These are phyloP conservation scores for Drosophila bunnanda DNA, from an alignment of 2,888 invertebrate species.

Conservation along the genomic window DNA sequence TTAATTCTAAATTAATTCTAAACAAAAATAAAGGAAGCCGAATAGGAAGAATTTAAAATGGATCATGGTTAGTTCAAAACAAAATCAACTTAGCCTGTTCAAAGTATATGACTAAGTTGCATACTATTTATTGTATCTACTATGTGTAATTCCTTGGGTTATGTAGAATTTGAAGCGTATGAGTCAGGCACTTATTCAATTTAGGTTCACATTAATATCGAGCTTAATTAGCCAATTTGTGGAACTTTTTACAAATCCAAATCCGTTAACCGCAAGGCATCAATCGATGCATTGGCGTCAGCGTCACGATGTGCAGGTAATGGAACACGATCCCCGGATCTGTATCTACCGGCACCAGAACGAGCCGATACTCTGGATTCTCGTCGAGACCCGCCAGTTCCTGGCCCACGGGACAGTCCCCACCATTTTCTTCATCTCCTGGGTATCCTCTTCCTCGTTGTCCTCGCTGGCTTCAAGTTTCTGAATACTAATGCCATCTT, in stretches of 20 bases:
- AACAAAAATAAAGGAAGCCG: too few species aligned
- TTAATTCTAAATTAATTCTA: too few species aligned
- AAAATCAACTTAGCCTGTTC: too few species aligned
- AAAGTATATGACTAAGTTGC: neutral
- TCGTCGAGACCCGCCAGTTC: neutral
- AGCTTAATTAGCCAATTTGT: constrained; percentile 3
- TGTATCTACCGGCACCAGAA: constrained; percentile 18
- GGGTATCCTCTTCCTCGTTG: neutral
- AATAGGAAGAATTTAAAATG: neutral
- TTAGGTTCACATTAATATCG: constrained; percentile 8
- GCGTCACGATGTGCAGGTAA: neutral
- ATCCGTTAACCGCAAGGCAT: constrained; percentile 36
- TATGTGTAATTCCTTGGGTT: neutral
- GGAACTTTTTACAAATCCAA: constrained; percentile 8
- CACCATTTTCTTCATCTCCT: neutral
- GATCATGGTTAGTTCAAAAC: neutral
- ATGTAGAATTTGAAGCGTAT: neutral
- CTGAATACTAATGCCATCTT: neutral
- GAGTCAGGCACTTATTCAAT: constrained; percentile 13
- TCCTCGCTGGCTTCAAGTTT: neutral
- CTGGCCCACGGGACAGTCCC: constrained; percentile 15
- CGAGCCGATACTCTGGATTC: constrained; percentile 6
- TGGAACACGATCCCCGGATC: neutral
- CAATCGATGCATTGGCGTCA: neutral
- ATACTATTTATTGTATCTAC: neutral